Evolutionary conservation across 2,797 vertebrate genomes (phyloP), one percentile per base, ranked within the genome.

Genomic region (Danionella dracula): DNA sequence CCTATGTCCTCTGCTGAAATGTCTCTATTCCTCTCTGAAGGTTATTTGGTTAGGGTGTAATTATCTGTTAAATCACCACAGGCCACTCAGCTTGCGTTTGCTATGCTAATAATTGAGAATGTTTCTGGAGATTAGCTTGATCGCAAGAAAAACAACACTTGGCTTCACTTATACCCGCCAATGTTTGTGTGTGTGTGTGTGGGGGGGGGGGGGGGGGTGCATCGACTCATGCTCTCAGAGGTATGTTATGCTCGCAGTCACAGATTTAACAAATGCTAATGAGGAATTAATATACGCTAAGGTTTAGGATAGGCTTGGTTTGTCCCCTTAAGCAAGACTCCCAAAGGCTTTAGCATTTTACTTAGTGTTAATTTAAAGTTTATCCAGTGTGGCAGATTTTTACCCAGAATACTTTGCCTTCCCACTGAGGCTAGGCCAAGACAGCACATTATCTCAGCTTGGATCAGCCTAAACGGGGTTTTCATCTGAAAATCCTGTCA

Each of bases 11-110:
- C 44, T 16, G 19, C 20, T 1, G 11, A 38, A 46, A 66, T 15
- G 6, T 66, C 53, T 66, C 42, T 48, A 29, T 66, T 34, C 20
- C 45, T 48, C 72, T 78, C 35, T 75, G 73, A 75, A 75, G 46
- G 68, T 66, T 78, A 76, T 78, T 77, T 77, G 76, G 76, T 61
- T 59, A 59, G 67, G 60, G 53, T 63, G 37, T 75, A 74, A 78
- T 80, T 74, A 75, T 53, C 68, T 76, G 66, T 76, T 72, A 73
- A 75, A 73, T 74, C 68, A 74, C 72, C 68, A 68, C 13, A 13
- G 69, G 68, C 57, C 54, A 46, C 16, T 75, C 50, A 55, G 44
- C 60, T 35, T 64, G 68, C 63, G 61, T 70, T 66, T 76, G 68
- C 68, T 68, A 72, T 63, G 60, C 35, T 68, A 55, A 48, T 57